Evolutionary conservation across 2,113 vertebrate species (phyloP).

Genomic region (Halichoeres trimaculatus): DNA sequence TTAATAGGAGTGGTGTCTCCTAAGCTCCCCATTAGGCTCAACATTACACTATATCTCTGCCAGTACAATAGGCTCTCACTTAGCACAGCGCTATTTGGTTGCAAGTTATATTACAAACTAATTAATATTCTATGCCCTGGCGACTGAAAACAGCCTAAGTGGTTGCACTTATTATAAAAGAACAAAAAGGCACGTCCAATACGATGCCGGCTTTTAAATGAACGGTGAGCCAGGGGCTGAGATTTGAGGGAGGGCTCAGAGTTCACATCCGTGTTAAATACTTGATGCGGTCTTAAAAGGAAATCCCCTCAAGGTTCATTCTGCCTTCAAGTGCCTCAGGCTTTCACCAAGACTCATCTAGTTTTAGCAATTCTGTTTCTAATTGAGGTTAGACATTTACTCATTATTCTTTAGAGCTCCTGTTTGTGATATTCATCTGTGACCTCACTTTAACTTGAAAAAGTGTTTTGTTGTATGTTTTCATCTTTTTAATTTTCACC

Average conservation of each 20-base stretch:
- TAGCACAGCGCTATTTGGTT: conserved; percentile 20
- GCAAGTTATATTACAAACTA: conserved; percentile 25
- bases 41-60: conserved; percentile 27
- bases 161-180: conserved; percentile 43
- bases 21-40: conserved; percentile 3
- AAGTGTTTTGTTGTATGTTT: neutral
- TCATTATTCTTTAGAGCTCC: conserved; percentile 10
- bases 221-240: conserved; percentile 43
- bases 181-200: conserved; percentile 48
- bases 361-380: conserved; percentile 18
- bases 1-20: conserved; percentile 13
- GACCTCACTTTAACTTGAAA: conserved; percentile 3
- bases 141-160: conserved; percentile 26
- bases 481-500: neutral
- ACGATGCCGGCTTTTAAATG: conserved; percentile 42
- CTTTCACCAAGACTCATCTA: conserved; percentile 31
- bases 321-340: conserved; percentile 43
- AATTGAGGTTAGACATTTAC: conserved; percentile 10
- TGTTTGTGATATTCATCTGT: conserved; percentile 5
- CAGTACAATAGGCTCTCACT: conserved; percentile 21
- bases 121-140: conserved; percentile 42
- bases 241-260: conserved; percentile 52
- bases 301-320: conserved; percentile 31
- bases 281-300: conserved; percentile 67
- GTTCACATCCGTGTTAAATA: conserved; percentile 67